A percentile compares a stretch with the other conserved stretches of the same genome.
phyloP scores from a whole-genome alignment of 2,113 vertebrate species.

The Scophthalmus maximus region DNA sequence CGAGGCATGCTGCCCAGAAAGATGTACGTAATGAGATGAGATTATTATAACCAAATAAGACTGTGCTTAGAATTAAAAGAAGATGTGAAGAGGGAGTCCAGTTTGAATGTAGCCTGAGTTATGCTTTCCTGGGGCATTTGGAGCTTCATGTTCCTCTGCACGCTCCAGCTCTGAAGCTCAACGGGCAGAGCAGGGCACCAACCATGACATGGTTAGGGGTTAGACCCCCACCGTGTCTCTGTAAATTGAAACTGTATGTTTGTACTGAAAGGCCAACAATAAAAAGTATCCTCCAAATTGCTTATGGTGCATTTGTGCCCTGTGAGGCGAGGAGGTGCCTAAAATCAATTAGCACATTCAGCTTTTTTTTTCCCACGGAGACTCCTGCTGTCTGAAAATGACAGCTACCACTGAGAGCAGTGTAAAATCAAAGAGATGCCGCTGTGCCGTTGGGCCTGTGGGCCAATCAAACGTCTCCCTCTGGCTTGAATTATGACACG shows the following conservation, averaged over 20 bases:
- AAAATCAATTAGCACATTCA: conserved; percentile 56
- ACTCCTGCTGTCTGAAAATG: conserved; percentile 47
- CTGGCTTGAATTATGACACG: conserved; percentile 78
- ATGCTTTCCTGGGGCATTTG: conserved; percentile 46
- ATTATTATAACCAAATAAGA: conserved; percentile 47
- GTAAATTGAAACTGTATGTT: conserved; percentile 69
- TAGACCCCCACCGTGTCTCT: conserved; percentile 58
- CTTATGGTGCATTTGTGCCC: conserved; percentile 59
- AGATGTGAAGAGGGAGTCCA: conserved; percentile 68
- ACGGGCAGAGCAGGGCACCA: conserved; percentile 60
- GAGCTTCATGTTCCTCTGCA: conserved; percentile 60
- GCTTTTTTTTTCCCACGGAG: conserved; percentile 8
- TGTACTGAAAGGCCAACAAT: conserved; percentile 39
- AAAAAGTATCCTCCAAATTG: conserved; percentile 61
- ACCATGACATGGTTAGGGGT: conserved; percentile 54
- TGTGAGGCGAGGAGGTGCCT: conserved; percentile 64
- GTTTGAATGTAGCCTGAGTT: conserved; percentile 58
- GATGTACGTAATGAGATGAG: conserved; percentile 36
- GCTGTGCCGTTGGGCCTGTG: conserved; percentile 48
- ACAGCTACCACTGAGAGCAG: conserved; percentile 43
- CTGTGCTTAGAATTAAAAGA: conserved; percentile 67
- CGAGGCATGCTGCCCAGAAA: conserved; percentile 39
- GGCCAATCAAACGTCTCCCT: conserved; percentile 65
- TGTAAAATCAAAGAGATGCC: conserved; percentile 64
- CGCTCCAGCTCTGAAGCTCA: conserved; percentile 61